phyloP scores from a whole-genome alignment of 92 coral and sea anemone genomes.

The Anthopleura xanthogrammica region DNA sequence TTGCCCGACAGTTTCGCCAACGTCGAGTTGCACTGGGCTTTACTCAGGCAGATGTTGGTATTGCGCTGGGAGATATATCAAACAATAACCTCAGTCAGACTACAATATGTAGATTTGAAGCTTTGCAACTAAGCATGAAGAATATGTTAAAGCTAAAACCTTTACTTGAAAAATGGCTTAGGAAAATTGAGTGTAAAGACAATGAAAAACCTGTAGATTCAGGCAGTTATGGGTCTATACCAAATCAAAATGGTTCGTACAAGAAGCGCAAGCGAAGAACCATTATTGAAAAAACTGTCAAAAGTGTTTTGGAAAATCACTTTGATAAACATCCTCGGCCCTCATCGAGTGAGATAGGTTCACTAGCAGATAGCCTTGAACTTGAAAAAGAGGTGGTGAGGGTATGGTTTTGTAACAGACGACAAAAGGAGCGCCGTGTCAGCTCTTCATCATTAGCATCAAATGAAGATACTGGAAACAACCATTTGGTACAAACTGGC shows the following conservation, averaged over 20 bases:
- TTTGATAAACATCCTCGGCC: slow-evolving; percentile 55
- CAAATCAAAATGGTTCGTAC: slow-evolving; percentile 43
- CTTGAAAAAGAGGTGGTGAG: slow-evolving; percentile 63
- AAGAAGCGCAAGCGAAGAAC: slow-evolving; percentile 62
- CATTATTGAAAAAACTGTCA: slow-evolving; percentile 55
- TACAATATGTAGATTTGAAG: slow-evolving; percentile 80
- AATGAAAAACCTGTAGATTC: slow-evolving; percentile 25
- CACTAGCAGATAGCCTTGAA: slow-evolving; percentile 51
- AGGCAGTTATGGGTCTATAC: neutral
- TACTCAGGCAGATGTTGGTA: slow-evolving; percentile 80
- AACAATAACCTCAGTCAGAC: slow-evolving; percentile 79
- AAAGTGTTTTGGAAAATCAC: slow-evolving; percentile 55
- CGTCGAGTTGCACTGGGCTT: slow-evolving; percentile 68
- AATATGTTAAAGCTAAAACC: slow-evolving; percentile 80
- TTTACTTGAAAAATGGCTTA: slow-evolving; percentile 68
- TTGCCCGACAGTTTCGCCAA: slow-evolving; percentile 77
- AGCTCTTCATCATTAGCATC: slow-evolving; percentile 41
- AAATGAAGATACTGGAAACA: slow-evolving; percentile 21
- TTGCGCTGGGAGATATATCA: slow-evolving; percentile 69
- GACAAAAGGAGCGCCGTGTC: slow-evolving; percentile 66
- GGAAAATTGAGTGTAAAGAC: slow-evolving; percentile 47
- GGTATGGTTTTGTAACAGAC: slow-evolving; percentile 72
- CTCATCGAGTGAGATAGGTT: slow-evolving; percentile 45
- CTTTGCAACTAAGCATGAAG: slow-evolving; percentile 73
- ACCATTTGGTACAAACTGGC: neutral